phyloP scores from a whole-genome alignment of 2,797 vertebrate genomes.

The Sparidentex hasta region DNA sequence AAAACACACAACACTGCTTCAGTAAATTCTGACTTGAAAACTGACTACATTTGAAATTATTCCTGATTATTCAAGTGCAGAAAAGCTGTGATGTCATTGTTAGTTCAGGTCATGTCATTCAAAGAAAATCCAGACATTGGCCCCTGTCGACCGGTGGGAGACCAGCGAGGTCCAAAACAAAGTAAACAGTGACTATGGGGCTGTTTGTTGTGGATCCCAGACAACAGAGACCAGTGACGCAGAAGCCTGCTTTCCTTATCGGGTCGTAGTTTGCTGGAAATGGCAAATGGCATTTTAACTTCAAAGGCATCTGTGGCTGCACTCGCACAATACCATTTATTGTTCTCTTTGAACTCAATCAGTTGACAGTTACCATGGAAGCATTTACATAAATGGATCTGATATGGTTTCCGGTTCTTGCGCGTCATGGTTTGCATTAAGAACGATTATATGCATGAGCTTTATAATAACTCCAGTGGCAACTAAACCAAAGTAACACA shows the following conservation, averaged over 20 bases:
- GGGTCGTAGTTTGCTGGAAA: slow-evolving; percentile 20
- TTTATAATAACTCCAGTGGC: background rate
- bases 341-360: slow-evolving; percentile 18
- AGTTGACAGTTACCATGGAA: background rate
- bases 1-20: background rate
- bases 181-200: background rate
- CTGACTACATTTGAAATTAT: background rate
- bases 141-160: background rate
- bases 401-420: background rate
- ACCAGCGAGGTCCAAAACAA: background rate
- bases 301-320: slow-evolving; percentile 30
- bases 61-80: slow-evolving; percentile 11
- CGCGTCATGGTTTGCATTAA: background rate
- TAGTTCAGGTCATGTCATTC: slow-evolving; percentile 1
- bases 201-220: slow-evolving; percentile 18
- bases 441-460: slow-evolving; percentile 8
- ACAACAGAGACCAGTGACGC: slow-evolving; percentile 13
- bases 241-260: slow-evolving; percentile 28
- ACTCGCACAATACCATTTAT: background rate
- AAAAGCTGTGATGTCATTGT: background rate
- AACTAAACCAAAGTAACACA: background rate
- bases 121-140: background rate
- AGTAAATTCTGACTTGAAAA: slow-evolving; percentile 2
- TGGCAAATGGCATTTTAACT: slow-evolving; percentile 25
- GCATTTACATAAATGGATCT: slow-evolving; percentile 15